phyloP scores from a whole-genome alignment of 2,113 vertebrate genomes.

The Corythoichthys intestinalis region DNA sequence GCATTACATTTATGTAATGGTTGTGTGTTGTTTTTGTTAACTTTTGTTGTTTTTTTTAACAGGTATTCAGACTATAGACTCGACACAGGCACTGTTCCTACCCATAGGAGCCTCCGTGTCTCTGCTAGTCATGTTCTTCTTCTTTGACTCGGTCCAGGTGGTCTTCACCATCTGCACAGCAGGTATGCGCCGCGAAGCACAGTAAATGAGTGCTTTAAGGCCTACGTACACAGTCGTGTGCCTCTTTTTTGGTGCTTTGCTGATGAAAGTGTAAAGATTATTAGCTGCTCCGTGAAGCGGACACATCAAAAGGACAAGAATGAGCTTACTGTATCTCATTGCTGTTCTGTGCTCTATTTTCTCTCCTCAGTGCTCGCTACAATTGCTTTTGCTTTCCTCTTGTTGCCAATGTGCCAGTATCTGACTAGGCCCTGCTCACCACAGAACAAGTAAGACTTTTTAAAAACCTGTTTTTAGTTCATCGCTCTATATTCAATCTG shows the following conservation, averaged over 20 bases:
- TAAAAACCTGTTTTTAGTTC: not conserved
- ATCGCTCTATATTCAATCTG: constrained; percentile 1
- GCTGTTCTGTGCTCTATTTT: constrained; percentile 31
- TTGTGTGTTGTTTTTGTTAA: not conserved
- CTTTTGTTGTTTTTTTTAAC: constrained; percentile 6
- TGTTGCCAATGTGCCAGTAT: constrained; percentile 99
- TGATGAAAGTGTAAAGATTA: constrained; percentile 20
- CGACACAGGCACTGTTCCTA: constrained; percentile 95
- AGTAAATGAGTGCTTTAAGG: constrained; percentile 7
- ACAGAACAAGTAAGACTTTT: constrained; percentile 90
- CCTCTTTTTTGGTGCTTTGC: constrained; percentile 4
- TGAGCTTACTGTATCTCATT: constrained; percentile 23
- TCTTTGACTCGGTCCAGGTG: constrained; percentile 99
- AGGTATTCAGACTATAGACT: constrained; percentile 99
- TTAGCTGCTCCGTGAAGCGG: constrained; percentile 25
- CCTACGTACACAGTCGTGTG: not conserved
- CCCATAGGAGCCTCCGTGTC: constrained; percentile 97
- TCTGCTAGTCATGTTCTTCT: constrained; percentile 99
- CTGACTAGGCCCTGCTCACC: constrained; percentile 96
- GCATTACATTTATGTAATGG: not conserved
- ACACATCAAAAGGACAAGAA: constrained; percentile 7
- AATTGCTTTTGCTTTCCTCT: constrained; percentile 97
- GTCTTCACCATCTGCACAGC: constrained; percentile 99
- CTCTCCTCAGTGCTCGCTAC: constrained; percentile 88
- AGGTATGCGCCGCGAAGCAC: constrained; percentile 71